Evolutionary conservation across 2,797 vertebrate genomes (phyloP).

Genomic region (Eremophila alpestris): DNA sequence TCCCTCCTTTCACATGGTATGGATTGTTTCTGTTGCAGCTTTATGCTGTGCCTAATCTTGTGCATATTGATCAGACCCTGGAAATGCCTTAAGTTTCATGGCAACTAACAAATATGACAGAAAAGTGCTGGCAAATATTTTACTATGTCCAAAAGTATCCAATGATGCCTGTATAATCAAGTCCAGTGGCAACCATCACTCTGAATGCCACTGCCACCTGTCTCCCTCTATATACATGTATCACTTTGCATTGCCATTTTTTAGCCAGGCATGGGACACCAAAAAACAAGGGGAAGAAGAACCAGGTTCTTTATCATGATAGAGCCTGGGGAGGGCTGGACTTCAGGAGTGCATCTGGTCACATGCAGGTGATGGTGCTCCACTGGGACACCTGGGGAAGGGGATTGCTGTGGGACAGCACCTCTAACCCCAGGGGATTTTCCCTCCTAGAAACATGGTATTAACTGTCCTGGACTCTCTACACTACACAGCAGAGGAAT

Average conservation of each 20-base stretch:
- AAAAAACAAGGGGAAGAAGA: not conserved
- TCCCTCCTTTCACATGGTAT: not conserved
- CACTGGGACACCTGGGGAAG: fast-evolving
- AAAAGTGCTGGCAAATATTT: not conserved
- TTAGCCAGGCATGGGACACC: not conserved
- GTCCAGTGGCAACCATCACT: not conserved
- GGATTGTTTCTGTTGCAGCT: not conserved
- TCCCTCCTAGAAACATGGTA: not conserved
- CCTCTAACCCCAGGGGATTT: not conserved
- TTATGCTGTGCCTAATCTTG: not conserved
- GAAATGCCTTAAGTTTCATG: not conserved
- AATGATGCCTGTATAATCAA: not conserved
- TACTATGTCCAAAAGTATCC: not conserved
- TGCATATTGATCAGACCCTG: not conserved
- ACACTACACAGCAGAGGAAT: not conserved
- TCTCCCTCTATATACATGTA: fast-evolving
- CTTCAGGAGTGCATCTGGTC: not conserved
- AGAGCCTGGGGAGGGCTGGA: not conserved
- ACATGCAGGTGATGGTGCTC: not conserved
- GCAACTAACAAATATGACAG: not conserved
- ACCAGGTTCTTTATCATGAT: not conserved
- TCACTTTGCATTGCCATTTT: not conserved
- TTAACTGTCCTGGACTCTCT: not conserved
- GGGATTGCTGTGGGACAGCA: not conserved
- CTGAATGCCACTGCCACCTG: not conserved